Evolutionary conservation across 2,797 vertebrate genomes (phyloP), one percentile per base, ranked within the genome.

Genomic region (Sebastiscus albofasciatus): DNA sequence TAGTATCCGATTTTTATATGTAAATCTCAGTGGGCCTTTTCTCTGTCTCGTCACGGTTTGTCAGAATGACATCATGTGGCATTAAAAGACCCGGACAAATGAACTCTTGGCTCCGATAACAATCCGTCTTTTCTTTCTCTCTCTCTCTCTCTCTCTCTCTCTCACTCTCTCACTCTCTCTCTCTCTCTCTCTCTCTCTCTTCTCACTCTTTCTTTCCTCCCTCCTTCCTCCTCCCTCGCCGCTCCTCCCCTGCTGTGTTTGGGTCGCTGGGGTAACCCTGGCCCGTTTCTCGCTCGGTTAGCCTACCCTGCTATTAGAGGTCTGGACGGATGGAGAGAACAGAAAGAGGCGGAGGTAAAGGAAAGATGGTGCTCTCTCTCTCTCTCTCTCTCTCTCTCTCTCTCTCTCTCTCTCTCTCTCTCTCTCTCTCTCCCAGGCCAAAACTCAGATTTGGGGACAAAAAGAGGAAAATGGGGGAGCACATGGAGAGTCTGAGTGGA

Each of bases 231-330:
- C 71, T 61, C 81, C 14, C 39, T 39, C 67, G 31, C 58, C 34
- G 60, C 69, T 79, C 67, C 87, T 87, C 81, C 80, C 85, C 89
- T 78, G 88, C 93, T 89, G 91, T 87, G 90, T 91, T 84, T 88
- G 90, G 93, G 93, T 94, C 91, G 86, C 92, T 83, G 91, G 82
- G 89, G 93, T 92, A 94, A 94, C 91, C 92, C 90, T 94, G 93
- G 93, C 91, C 93, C 60, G 77, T 67, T 91, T 87, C 86, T 87
- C 58, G 59, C 88, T 93, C 73, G 18, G 90, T 94, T 94, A 89
- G 85, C 89, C 82, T 94, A 96, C 93, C 95, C 95, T 95, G 93
- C 93, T 94, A 96, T 96, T 95, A 95, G 94, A 95, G 93, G 95
- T 94, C 93, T 94, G 90, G 89, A 81, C 8, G 67, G 87, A 90